Evolutionary conservation across 2,888 invertebrate species (phyloP), one percentile per base, ranked within the genome.

Genomic region (Sphaeridia pumilis): DNA sequence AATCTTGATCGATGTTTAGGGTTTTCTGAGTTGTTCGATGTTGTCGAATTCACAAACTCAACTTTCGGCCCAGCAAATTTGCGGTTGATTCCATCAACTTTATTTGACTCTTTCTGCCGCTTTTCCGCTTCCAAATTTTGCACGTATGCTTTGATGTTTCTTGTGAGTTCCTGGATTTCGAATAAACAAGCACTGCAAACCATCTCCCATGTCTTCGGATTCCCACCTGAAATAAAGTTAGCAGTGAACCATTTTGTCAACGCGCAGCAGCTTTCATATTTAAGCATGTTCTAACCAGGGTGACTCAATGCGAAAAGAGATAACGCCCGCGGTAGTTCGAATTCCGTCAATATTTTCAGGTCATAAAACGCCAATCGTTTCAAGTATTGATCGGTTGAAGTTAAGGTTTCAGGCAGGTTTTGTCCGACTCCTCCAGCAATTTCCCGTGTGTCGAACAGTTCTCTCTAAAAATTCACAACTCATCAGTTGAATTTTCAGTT

Each of bases 291-390:
- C 22, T 22, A 31, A 52, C 52, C 52, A 31, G 52, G 52, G 43
- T 52, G 52, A 26, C 52, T 52, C 31, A 52, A 25, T 17, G 46
- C 43, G 31, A 52, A 52, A 10, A 52, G 31, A 2, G 28, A 25
- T 20, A 28, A 22, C 42, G 46, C 46, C 35, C 47, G 27, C 22
- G 46, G 20, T 17, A 41, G 42, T 10, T 52, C 52, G 24, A 38
- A 52, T 28, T 52, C 52, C 17, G 52, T 46, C 21, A 52, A 31
- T 12, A 52, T 46, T 25, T 52, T 52, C 22, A 52, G 25, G 26
- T 52, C 52, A 22, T 47, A 52, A 24, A 41, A 52, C 2, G 52
- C 52, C 12, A 52, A 17, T 42, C 46, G 46, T n/a, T 46, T 35
- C 24, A 52, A 17, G 21, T 52, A 52, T n/a, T 17, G 24, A 42